Conservation (phyloP, 2,888 invertebrate genomes). For the Dione vanillae region DNA sequence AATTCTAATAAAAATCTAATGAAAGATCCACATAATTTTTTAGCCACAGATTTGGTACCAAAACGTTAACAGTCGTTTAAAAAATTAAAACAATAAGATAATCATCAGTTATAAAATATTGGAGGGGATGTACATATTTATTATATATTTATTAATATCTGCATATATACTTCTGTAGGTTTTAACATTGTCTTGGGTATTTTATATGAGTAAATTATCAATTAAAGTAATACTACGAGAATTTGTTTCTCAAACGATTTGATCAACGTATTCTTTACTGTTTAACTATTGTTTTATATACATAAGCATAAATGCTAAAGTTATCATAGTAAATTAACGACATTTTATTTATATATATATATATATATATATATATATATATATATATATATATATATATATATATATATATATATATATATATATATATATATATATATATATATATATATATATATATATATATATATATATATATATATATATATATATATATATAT, state of each 20-base stretch:
- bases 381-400: neutral
- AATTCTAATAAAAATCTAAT: neutral
- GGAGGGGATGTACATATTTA: conserved; percentile 7
- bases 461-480: too few species aligned
- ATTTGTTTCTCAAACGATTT: neutral
- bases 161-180: neutral
- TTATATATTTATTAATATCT: neutral
- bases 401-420: too few species aligned
- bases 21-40: neutral
- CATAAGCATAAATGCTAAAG: conserved; percentile 3
- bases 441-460: neutral
- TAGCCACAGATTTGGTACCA: neutral
- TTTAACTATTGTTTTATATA: neutral
- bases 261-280: too few species aligned
- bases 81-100: too few species aligned
- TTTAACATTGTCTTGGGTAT: conserved; percentile 10
- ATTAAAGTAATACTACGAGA: neutral
- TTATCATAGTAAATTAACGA: neutral
- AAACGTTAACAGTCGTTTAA: neutral
- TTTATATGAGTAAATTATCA: neutral
- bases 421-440: neutral
- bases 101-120: too few species aligned
- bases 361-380: neutral
- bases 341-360: neutral
- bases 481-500: neutral